A percentile compares a stretch with the other conserved stretches of the same genome.
These are phyloP conservation scores for Eupithecia inturbata DNA, from an alignment of 2,888 invertebrate species.

Conservation along the genomic window DNA sequence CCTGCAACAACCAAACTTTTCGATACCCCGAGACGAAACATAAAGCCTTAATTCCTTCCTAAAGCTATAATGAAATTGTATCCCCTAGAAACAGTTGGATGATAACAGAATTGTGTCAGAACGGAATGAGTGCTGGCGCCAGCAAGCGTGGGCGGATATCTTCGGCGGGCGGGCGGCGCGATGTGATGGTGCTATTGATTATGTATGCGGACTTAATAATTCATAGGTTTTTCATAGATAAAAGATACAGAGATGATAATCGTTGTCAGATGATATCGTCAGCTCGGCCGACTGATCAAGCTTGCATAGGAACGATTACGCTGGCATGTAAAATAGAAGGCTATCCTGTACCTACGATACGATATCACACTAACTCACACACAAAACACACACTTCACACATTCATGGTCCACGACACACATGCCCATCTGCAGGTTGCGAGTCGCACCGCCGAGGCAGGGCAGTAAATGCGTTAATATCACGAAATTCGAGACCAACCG, in stretches of 20 bases:
- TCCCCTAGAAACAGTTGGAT: constrained; percentile 2
- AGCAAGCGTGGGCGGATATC: background rate
- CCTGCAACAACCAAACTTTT: too few relatives aligned
- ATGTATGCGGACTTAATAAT: background rate
- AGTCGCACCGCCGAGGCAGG: too few relatives aligned
- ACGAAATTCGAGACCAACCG: too few relatives aligned
- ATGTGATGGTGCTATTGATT: background rate
- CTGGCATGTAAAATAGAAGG: too few relatives aligned
- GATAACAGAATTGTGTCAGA: constrained; percentile 12
- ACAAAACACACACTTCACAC: too few relatives aligned
- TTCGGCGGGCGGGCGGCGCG: constrained; percentile 9
- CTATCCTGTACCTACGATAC: too few relatives aligned
- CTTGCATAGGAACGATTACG: too few relatives aligned
- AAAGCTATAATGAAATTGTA: background rate
- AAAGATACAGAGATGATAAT: background rate
- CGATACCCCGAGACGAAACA: background rate
- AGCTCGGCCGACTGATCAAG: background rate
- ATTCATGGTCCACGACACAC: too few relatives aligned
- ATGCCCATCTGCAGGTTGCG: too few relatives aligned
- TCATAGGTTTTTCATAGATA: background rate
- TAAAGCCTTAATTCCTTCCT: background rate
- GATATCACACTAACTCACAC: too few relatives aligned
- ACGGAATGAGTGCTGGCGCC: background rate
- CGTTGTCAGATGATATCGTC: background rate
- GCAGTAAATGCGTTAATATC: too few relatives aligned